Conservation (phyloP, 2,797 vertebrate genomes). For the Iguana delicatissima region DNA sequence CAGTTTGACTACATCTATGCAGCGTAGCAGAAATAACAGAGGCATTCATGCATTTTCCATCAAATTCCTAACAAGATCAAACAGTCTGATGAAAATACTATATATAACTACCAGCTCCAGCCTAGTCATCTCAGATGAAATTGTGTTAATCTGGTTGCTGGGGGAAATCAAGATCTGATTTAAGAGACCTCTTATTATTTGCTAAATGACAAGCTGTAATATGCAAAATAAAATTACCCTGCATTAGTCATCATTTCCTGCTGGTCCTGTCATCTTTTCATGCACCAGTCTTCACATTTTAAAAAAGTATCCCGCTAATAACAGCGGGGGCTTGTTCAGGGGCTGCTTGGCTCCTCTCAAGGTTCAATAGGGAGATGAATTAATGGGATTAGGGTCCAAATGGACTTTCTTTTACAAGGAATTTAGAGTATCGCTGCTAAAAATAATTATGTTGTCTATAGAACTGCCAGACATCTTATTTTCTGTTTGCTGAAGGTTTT, state of each 20-base stretch:
- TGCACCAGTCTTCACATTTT: conserved; percentile 25
- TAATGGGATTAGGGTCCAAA: conserved; percentile 42
- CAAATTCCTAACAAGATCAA: conserved; percentile 18
- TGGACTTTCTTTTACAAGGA: not conserved
- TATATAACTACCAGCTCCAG: not conserved
- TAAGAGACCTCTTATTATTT: conserved; percentile 38
- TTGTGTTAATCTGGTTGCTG: conserved; percentile 38
- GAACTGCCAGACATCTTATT: not conserved
- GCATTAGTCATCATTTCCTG: conserved; percentile 20
- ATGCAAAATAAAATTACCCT: conserved; percentile 34
- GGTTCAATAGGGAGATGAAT: conserved; percentile 47
- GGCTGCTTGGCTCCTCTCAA: conserved; percentile 20
- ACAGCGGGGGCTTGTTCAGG: conserved; percentile 33
- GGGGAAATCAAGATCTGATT: conserved; percentile 35
- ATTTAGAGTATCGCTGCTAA: conserved; percentile 52
- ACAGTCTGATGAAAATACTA: not conserved
- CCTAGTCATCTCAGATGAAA: not conserved
- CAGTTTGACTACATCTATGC: not conserved
- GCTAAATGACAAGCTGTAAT: conserved; percentile 6
- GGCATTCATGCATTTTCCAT: conserved; percentile 2
- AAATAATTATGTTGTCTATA: conserved; percentile 41
- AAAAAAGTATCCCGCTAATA: not conserved
- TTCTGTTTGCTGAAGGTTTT: conserved; percentile 9
- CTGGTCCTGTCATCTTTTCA: conserved; percentile 17
- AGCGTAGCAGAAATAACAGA: not conserved